Percentiles rank a stretch among this genome's conserved stretches.
Evolutionary conservation across 2,888 invertebrate species (phyloP).

Genomic region (Elgonia sp.): DNA sequence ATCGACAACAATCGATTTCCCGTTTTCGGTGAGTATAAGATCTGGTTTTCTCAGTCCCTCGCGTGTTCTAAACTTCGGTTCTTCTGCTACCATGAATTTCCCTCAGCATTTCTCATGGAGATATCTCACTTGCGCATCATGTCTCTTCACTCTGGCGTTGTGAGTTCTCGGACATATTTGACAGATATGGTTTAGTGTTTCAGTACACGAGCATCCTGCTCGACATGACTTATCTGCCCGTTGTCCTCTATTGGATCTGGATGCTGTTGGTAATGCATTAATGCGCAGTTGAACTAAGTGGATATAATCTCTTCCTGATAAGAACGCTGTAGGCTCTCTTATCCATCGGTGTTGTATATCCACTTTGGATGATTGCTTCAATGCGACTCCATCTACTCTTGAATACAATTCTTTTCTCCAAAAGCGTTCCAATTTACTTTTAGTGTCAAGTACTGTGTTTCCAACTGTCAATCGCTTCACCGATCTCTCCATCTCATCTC

Average conservation of each 20-base stretch:
- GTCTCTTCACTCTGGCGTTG: conserved; percentile 81
- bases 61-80: conserved; percentile 45
- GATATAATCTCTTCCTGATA: conserved; percentile 82
- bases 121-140: conserved; percentile 78
- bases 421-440: not conserved
- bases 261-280: conserved; percentile 81
- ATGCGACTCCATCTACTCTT: not conserved
- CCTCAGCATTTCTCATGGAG: not conserved
- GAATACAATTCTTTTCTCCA: not conserved
- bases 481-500: too few relatives aligned
- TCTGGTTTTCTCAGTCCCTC: conserved; percentile 83
- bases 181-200: conserved; percentile 82
- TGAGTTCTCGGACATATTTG: conserved; percentile 83
- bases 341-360: conserved; percentile 73
- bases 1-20: conserved; percentile 80
- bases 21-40: conserved; percentile 78
- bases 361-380: conserved; percentile 19
- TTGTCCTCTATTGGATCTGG: conserved; percentile 79
- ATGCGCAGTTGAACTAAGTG: conserved; percentile 82
- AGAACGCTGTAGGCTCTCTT: conserved; percentile 72
- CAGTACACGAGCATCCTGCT: conserved; percentile 80
- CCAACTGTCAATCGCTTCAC: not conserved
- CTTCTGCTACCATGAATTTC: not conserved
- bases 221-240: conserved; percentile 66
- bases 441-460: not conserved